Base-by-base conservation (phyloP, 2,797 vertebrate genomes). In the Peromyscus attwateri region DNA sequence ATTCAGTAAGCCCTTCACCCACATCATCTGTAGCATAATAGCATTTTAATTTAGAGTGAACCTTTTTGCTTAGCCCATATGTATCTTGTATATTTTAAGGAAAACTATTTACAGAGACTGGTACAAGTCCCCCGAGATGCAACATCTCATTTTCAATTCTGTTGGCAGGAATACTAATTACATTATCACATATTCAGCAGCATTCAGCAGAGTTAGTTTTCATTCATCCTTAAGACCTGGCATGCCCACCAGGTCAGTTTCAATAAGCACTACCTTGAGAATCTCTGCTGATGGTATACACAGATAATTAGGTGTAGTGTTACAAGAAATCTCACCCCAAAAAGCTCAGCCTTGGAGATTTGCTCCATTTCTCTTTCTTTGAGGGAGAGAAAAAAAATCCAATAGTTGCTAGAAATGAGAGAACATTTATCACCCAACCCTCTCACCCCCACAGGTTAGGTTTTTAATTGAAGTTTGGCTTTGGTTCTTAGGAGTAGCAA, bases 201-300 rank as follows among this genome's bases (percentile, higher is more conserved):
- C 95, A 96, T 98, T 98, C 98, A 98, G 96, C 96, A 97, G 98
- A 98, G 98, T 98, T 98, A 98, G 98, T 98, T 98, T 98, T 98
- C 97, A 98, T 98, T 98, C 97, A 97, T 98, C 95, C 96, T 98
- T 97, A 98, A 98, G 98, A 98, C 96, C 90, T 97, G 96, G 76
- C 84, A 98, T 98, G 95, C 97, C 97, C 98, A 97, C 82, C 93
- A 98, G 98, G 98, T 98, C 98, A 98, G 97, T 98, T 97, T 96
- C 98, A 98, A 98, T 98, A 98, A 98, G 64, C 92, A 97, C 95
- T 97, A 98, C 97, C 97, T 98, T 98, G 97, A 98, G 97, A 98
- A 97, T 97, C 97, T 98, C 95, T 96, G 97, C 94, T 0, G 14
- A 98, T 94, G 21, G 16, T 81, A 97, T 96, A 97, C 79, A 98